A percentile compares a stretch with the other conserved stretches of the same genome.
phyloP scores from a whole-genome alignment of 1,140 invertebrate genomes.

The Drosophila orosa region DNA sequence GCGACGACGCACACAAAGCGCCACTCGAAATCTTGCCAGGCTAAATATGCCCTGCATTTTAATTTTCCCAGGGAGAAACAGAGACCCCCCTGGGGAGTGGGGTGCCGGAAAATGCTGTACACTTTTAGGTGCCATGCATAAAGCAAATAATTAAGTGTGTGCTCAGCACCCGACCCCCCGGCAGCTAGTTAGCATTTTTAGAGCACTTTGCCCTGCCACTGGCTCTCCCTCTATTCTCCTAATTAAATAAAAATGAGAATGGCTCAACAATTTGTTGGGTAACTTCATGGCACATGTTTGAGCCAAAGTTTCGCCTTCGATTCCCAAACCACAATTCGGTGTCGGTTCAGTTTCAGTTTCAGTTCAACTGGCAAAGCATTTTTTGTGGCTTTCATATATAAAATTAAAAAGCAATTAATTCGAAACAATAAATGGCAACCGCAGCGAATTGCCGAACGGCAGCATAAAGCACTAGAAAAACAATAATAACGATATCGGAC shows the following conservation, averaged over 20 bases:
- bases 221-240: conserved; percentile 9
- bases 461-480: conserved; percentile 56
- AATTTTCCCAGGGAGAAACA: conserved; percentile 56
- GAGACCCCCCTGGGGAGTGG: not conserved
- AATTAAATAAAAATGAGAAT: conserved; percentile 81
- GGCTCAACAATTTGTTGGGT: conserved; percentile 63
- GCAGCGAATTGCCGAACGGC: conserved; percentile 42
- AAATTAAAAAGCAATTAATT: conserved; percentile 82
- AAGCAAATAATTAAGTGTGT: conserved; percentile 81
- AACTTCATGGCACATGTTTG: conserved; percentile 55
- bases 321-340: conserved; percentile 18
- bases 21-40: conserved; percentile 72
- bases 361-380: conserved; percentile 20
- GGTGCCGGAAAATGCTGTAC: conserved; percentile 31
- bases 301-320: conserved; percentile 15
- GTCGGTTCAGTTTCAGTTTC: conserved; percentile 6
- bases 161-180: conserved; percentile 19
- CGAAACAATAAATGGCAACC: conserved; percentile 67
- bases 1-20: conserved; percentile 58
- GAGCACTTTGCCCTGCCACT: conserved; percentile 31
- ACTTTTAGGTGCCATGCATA: conserved; percentile 78
- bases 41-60: conserved; percentile 80
- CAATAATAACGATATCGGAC: conserved; percentile 45
- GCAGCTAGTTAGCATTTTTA: conserved; percentile 79
- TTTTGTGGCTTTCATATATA: conserved; percentile 60